Evolutionary conservation across 2,888 invertebrate species (phyloP), one percentile per base, ranked within the genome.

Genomic region (Galerucella pusilla): DNA sequence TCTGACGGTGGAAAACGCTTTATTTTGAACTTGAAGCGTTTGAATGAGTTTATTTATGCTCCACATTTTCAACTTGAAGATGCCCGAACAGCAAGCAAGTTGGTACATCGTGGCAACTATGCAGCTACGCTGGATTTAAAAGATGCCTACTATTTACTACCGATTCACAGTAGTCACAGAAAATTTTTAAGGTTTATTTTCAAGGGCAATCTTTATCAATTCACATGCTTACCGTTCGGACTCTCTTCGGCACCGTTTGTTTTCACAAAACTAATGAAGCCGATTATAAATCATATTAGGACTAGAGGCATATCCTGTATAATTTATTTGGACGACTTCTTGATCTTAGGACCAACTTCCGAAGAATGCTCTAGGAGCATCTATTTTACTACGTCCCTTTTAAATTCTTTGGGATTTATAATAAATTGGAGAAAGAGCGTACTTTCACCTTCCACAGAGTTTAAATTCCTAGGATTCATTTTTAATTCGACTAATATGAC

Each of bases 21-120:
- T 74, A 82, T 84, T 70, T 73, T 82, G 28, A 83, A 81, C 66
- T 61, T 81, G 54, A 82, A 81, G 71, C 28, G 71, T 0, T 68
- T 83, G 25, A 81, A 83, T 20, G 63, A 65, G 14, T 68, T 74
- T 49, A 74, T 83, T 45, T 35, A 68, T 28, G 72, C 77, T 10
- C 59, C 76, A 10, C 81, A 83, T 75, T 83, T 83, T 66, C 82
- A 84, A 77, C 77, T 82, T 71, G 81, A 83, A 69, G 80, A 82
- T 64, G 74, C 71, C 63, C 73, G 79, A 76, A 81, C 81, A 0
- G 80, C 78, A 0, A 68, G 75, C 25, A 75, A 78, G 59, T 66
- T 83, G 57, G 74, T 82, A 20, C 71, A 68, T 3, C 45, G 49
- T 68, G 52, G 77, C 42, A 64, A 68, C 61, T 81, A 60, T 68